Conservation (phyloP, 2,797 vertebrate genomes). For the Lepus townsendii region DNA sequence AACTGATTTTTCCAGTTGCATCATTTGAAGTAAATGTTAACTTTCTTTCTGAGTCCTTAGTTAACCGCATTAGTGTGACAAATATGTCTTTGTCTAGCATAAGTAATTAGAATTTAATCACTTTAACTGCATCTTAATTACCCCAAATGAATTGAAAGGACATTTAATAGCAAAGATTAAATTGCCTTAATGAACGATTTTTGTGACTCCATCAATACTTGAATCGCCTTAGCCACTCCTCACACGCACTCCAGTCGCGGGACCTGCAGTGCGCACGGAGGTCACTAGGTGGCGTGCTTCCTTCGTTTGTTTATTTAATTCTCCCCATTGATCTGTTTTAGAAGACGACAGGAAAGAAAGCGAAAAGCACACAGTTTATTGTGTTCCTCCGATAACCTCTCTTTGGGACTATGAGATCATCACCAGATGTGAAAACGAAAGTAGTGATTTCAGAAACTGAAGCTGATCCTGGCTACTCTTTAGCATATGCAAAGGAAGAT, state of each 20-base stretch:
- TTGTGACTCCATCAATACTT: conserved; percentile 89
- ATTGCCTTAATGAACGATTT: conserved; percentile 91
- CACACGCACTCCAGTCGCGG: neutral
- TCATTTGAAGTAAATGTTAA: conserved; percentile 86
- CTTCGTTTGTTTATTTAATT: conserved; percentile 73
- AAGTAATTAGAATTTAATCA: conserved; percentile 91
- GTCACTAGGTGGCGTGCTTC: conserved; percentile 82
- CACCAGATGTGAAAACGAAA: conserved; percentile 65
- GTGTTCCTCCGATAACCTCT: conserved; percentile 73
- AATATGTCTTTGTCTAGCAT: conserved; percentile 88
- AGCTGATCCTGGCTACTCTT: neutral
- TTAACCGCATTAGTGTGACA: conserved; percentile 89
- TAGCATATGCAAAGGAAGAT: conserved; percentile 3
- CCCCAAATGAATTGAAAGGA: conserved; percentile 88
- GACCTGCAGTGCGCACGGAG: conserved; percentile 50
- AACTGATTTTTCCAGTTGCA: conserved; percentile 83
- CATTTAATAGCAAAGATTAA: conserved; percentile 91
- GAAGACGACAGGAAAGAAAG: conserved; percentile 71
- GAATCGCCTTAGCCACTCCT: conserved; percentile 69
- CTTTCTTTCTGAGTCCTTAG: conserved; percentile 86
- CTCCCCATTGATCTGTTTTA: conserved; percentile 55
- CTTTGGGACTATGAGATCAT: conserved; percentile 75
- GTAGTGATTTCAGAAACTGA: conserved; percentile 63
- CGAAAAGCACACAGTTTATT: conserved; percentile 65
- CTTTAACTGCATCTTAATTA: conserved; percentile 90